A percentile compares a stretch with the other conserved stretches of the same genome.
Evolutionary conservation across 2,797 vertebrate genomes (phyloP).

Genomic region (Neomorphus geoffroyi): DNA sequence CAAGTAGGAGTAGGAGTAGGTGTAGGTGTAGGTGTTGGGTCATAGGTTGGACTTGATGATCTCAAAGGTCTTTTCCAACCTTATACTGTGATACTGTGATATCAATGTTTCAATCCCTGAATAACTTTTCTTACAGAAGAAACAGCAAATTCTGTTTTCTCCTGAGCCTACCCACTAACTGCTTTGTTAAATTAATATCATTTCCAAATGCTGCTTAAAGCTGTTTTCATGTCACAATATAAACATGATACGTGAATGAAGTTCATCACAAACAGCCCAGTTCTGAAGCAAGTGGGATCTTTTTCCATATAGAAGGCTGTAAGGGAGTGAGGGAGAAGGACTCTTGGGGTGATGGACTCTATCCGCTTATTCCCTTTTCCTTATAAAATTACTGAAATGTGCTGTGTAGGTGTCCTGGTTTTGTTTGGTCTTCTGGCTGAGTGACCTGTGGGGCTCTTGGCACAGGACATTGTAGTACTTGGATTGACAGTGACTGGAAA

Average conservation of each 20-base stretch:
- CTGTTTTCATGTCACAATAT: not conserved
- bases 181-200: not conserved
- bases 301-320: not conserved
- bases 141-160: not conserved
- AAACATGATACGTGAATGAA: not conserved
- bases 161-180: not conserved
- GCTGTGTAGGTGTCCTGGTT: not conserved
- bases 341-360: accelerated
- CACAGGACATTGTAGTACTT: not conserved
- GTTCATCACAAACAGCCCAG: not conserved
- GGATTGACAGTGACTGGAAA: not conserved
- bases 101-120: not conserved
- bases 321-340: not conserved
- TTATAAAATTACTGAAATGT: not conserved
- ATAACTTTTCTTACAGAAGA: not conserved
- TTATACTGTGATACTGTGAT: too few relatives aligned
- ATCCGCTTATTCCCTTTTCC: not conserved
- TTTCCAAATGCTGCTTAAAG: not conserved
- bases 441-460: not conserved
- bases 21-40: too few relatives aligned
- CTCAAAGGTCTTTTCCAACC: too few relatives aligned
- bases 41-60: too few relatives aligned
- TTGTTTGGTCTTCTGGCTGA: not conserved
- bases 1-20: too few relatives aligned
- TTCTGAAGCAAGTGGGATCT: not conserved